Base-by-base conservation (phyloP, 92 coral and sea anemone genomes). In the Palythoa grandis region DNA sequence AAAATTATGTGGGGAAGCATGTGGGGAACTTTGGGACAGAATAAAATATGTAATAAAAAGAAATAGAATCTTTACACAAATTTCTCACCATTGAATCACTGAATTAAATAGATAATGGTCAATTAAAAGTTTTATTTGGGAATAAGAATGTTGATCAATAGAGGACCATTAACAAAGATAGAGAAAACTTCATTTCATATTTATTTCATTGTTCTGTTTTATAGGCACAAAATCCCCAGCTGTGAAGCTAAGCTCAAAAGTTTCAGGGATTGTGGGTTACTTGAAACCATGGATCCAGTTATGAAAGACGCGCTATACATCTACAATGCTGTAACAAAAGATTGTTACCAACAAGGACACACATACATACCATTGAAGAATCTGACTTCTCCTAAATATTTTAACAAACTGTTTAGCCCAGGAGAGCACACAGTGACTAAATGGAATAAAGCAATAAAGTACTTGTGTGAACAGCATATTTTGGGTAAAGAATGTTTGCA, bases 261-360 rank as follows among this genome's bases (percentile, higher is more conserved):
- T 52, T 83, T 88, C 38, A 77, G 71, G 25, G 88, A 91, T 79
- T 88, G 93, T 50, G 79, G 80, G 17, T 63, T 88, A 17, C 74
- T 84, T 8, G 67, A 79, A 1, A 39, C 19, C 24, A 87, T 83
- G 88, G 84, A 87, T 11, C 68, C 73, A 2, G 54, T 65, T 11
- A 85, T 83, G 74, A 78, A 61, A 29, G 93, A 88, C 88, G 91
- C 91, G 19, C 83, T 91, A 83, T 91, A 76, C 79, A 48, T 91
- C 69, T 91, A 91, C 89, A 82, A 88, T 91, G 93, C 91, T 2
- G 58, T 76, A 13, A 70, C 83, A 40, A 88, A 78, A 60, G 67
- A 23, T 22, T 83, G 71, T n/a, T 78, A 84, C 43, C 82, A 83
- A 63, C 69, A 91, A 23, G 93, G 93, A 11, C 91, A 91, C 72